A percentile compares a stretch with the other conserved stretches of the same genome.
Evolutionary conservation across 2,888 invertebrate genomes (phyloP).

Genomic region (Perithous albicinctus): DNA sequence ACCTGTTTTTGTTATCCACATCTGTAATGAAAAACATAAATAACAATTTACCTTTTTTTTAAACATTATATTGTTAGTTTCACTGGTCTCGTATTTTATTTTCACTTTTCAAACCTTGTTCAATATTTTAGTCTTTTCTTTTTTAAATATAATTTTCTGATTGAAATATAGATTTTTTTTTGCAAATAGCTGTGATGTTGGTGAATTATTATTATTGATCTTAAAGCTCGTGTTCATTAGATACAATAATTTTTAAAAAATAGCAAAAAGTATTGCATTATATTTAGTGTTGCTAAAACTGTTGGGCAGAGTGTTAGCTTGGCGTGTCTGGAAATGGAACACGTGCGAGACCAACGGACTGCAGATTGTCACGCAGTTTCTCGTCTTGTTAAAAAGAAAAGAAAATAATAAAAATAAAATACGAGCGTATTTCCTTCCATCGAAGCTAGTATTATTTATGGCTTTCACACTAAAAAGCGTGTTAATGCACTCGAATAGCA

Average conservation of each 20-base stretch:
- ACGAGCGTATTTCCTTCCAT: slow-evolving; percentile 4
- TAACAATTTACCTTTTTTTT: no score
- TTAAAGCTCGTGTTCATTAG: neutral
- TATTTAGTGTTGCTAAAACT: neutral
- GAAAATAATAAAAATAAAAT: no score
- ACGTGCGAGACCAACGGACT: slow-evolving; percentile 43
- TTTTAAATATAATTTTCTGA: no score
- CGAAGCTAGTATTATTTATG: slow-evolving; percentile 5
- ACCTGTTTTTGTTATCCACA: no score
- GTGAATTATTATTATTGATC: neutral
- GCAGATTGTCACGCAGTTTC: slow-evolving; percentile 20
- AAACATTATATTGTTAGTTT: no score
- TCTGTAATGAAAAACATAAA: no score
- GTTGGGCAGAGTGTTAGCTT: neutral
- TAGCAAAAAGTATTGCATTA: neutral
- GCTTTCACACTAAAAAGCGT: slow-evolving; percentile 6
- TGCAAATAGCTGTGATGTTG: no score
- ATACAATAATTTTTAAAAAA: slow-evolving; percentile 3
- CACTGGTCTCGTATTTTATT: no score
- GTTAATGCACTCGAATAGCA: neutral
- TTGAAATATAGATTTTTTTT: no score
- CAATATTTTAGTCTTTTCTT: no score
- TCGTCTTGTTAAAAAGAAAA: neutral
- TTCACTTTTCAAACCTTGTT: no score
- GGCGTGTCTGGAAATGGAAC: slow-evolving; percentile 7